Evolutionary conservation across 2,888 invertebrate genomes (phyloP).

Genomic region (Lapara coniferarum): DNA sequence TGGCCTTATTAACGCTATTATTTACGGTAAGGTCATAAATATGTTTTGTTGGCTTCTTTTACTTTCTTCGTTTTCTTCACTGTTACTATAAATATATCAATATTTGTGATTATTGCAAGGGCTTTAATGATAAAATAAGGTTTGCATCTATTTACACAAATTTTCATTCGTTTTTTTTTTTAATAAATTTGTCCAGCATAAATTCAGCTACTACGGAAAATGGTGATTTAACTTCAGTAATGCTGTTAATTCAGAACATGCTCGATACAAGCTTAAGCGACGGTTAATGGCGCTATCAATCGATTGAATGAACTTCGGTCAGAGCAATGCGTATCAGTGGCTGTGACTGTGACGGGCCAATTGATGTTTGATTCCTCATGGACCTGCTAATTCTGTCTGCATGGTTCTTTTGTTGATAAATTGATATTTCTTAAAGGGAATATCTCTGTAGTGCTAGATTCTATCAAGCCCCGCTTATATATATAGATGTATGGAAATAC

Average conservation of each 20-base stretch:
- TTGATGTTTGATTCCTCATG: neutral
- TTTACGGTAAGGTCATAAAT: no score
- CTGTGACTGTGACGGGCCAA: neutral
- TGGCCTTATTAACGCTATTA: neutral
- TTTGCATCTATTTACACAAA: neutral
- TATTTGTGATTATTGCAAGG: no score
- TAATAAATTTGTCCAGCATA: neutral
- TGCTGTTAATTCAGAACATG: conserved; percentile 12
- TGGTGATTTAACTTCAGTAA: conserved; percentile 11
- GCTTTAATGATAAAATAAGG: no score
- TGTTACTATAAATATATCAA: no score
- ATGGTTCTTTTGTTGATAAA: neutral
- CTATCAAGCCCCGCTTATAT: no score
- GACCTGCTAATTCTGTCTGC: neutral
- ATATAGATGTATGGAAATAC: no score
- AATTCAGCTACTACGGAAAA: neutral
- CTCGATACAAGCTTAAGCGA: conserved; percentile 13
- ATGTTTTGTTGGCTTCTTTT: no score
- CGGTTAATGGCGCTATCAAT: conserved; percentile 16
- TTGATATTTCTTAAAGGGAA: no score
- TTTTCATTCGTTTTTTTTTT: neutral
- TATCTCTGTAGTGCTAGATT: no score
- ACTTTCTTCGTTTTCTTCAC: no score
- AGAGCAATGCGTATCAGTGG: conserved; percentile 8
- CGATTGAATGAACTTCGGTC: conserved; percentile 2